phyloP scores from a whole-genome alignment of 2,797 vertebrate genomes.

The Ctenochaetus hawaiiensis region DNA sequence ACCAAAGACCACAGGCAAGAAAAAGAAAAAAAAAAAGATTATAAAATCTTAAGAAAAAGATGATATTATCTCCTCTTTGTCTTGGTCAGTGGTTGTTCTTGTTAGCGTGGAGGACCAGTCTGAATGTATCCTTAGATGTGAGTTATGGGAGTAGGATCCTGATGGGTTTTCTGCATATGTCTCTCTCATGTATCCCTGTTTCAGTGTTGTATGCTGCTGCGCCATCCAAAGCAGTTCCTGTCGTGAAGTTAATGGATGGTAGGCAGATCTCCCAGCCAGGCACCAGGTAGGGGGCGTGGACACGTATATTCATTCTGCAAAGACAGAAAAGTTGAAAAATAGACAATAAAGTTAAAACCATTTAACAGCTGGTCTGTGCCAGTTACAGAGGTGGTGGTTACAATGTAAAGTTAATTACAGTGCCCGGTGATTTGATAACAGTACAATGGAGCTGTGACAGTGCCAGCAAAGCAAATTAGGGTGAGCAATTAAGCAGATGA shows the following conservation, averaged over 20 bases:
- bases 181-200: slow-evolving; percentile 36
- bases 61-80: slow-evolving; percentile 27
- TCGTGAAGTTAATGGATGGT: slow-evolving; percentile 80
- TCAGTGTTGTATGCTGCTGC: slow-evolving; percentile 22
- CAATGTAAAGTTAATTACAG: slow-evolving; percentile 76
- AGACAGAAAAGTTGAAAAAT: slow-evolving; percentile 7
- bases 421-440: slow-evolving; percentile 70
- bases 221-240: slow-evolving; percentile 44
- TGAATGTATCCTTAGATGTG: slow-evolving; percentile 44
- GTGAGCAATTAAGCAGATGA: slow-evolving; percentile 75
- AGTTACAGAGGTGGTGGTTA: slow-evolving; percentile 59
- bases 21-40: slow-evolving; percentile 34
- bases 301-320: slow-evolving; percentile 87
- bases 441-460: slow-evolving; percentile 67
- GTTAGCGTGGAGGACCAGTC: slow-evolving; percentile 35
- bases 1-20: slow-evolving; percentile 41
- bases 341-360: slow-evolving; percentile 50
- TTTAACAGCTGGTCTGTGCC: slow-evolving; percentile 57
- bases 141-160: slow-evolving; percentile 38
- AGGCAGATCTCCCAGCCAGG: slow-evolving; percentile 86
- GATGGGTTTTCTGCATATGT: slow-evolving; percentile 46
- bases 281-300: slow-evolving; percentile 86
- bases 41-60: slow-evolving; percentile 61
- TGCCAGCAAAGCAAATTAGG: slow-evolving; percentile 72
- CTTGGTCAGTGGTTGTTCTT: slow-evolving; percentile 36